Evolutionary conservation across 1,140 invertebrate genomes (phyloP), one percentile per base, ranked within the genome.

Genomic region (Drosophila bocki): DNA sequence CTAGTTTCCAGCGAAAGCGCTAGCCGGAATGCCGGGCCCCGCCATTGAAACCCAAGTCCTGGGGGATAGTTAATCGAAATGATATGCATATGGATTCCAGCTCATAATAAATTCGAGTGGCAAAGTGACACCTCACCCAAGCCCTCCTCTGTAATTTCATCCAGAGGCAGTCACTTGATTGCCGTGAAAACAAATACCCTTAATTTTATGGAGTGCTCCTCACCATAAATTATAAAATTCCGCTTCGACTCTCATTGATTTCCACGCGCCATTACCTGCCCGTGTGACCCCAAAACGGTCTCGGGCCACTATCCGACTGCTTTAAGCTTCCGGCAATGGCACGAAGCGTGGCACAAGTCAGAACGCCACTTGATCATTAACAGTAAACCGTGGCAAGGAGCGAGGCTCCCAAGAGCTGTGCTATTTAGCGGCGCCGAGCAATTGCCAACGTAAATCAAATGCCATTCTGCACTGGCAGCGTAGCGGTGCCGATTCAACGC

Each of bases 361-460:
- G 57, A 22, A 60, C 41, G 77, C 69, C 61, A 75, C 77, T 75
- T 63, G 69, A 80, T 80, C 78, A 80, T 80, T 80, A 80, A 75
- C 57, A 75, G 58, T 9, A 63, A 68, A 59, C 56, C 42, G 41
- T 68, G 44, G 37, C 9, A 7, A 22, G n/a, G 12, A 17, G 58
- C 15, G 13, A 44, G 37, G 35, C 12, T 42, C 32, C 32, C 22
- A 37, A 26, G 32, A 64, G 48, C 62, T 33, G 54, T 50, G 51
- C 68, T 72, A 58, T 74, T 90, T 79, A 85, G 88, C 75, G 79
- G 78, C 81, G 74, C 68, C 58, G 42, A 74, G 85, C 78, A 79
- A 81, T 79, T 76, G 78, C 64, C 61, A 84, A 65, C 85, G 78
- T 88, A 90, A 88, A 88, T 88, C 86, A 90, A 90, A 70, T 75